These are phyloP conservation scores for Oscarella lobularis DNA, from an alignment of 37 sponge, comb jelly and placozoan species.

Conservation along the genomic window DNA sequence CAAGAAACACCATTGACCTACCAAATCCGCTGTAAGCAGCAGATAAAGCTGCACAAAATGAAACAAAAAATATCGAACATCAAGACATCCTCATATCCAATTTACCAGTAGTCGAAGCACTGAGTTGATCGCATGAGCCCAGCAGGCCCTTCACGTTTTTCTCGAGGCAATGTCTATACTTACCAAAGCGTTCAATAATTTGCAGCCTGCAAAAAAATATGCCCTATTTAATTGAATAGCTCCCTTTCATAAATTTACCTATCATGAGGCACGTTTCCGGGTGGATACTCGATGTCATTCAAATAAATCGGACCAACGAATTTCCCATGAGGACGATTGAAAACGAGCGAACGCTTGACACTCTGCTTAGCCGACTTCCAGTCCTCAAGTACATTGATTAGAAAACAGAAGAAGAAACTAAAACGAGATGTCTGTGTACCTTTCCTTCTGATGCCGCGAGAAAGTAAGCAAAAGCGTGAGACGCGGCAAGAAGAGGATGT, in stretches of 20 bases:
- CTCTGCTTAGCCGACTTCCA: not conserved
- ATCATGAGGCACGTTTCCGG: not conserved
- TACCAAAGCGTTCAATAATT: not conserved
- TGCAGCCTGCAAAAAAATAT: not conserved
- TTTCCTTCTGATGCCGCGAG: slow-evolving; percentile 50
- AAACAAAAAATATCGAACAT: too few species aligned
- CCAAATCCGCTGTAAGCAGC: too few species aligned
- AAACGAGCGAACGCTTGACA: not conserved
- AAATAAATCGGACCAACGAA: not conserved
- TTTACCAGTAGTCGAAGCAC: not conserved
- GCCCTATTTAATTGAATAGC: not conserved
- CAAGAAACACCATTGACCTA: too few species aligned
- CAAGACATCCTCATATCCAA: too few species aligned
- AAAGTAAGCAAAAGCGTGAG: slow-evolving; percentile 43
- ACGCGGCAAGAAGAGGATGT: slow-evolving; percentile 47
- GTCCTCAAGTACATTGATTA: too few species aligned
- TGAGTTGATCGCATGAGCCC: not conserved
- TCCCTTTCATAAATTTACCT: not conserved
- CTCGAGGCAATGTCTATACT: not conserved
- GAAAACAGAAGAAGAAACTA: too few species aligned
- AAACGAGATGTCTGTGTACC: too few species aligned
- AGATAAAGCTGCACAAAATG: too few species aligned
- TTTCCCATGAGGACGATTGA: not conserved
- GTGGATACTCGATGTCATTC: not conserved
- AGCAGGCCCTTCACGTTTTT: not conserved